Percentiles rank a stretch among this genome's conserved stretches.
Evolutionary conservation across 2,113 vertebrate species (phyloP).

Genomic region (Mugil cephalus): DNA sequence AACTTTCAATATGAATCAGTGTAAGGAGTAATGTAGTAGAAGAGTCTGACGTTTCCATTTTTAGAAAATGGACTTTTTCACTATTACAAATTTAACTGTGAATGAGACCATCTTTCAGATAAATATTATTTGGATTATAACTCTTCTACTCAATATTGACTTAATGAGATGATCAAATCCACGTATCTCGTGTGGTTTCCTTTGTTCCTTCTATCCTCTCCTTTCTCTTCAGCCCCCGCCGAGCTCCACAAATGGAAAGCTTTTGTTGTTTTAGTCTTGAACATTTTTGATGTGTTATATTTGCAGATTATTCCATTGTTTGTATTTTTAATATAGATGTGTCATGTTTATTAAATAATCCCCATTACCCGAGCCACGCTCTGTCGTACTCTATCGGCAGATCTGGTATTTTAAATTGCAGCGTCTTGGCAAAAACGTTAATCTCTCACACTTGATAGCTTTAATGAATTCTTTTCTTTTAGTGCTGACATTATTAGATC

Average conservation of each 20-base stretch:
- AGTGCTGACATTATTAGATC: conserved; percentile 9
- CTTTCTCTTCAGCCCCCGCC: not conserved
- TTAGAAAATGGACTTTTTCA: not conserved
- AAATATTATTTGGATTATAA: not conserved
- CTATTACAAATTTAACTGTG: no score
- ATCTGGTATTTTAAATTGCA: conserved; percentile 17
- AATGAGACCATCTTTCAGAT: not conserved
- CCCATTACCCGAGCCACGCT: not conserved
- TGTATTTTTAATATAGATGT: conserved; percentile 19
- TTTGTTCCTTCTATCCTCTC: conserved; percentile 3
- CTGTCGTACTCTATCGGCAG: not conserved
- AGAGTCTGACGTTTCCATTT: conserved; percentile 25
- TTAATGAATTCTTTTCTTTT: conserved; percentile 33
- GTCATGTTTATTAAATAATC: conserved; percentile 12
- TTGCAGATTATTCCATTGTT: conserved; percentile 1
- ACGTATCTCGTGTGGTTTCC: not conserved
- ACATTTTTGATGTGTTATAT: not conserved
- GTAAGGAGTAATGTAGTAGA: conserved; percentile 4
- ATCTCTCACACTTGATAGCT: conserved; percentile 14
- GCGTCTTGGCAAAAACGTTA: not conserved
- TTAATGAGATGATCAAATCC: not conserved
- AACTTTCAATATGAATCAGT: conserved; percentile 41
- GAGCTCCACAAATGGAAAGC: no score
- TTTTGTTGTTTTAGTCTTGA: no score
- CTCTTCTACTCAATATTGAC: not conserved